A percentile compares a stretch with the other conserved stretches of the same genome.
Evolutionary conservation across 2,113 vertebrate species (phyloP).

Genomic region (Ochotona curzoniae): DNA sequence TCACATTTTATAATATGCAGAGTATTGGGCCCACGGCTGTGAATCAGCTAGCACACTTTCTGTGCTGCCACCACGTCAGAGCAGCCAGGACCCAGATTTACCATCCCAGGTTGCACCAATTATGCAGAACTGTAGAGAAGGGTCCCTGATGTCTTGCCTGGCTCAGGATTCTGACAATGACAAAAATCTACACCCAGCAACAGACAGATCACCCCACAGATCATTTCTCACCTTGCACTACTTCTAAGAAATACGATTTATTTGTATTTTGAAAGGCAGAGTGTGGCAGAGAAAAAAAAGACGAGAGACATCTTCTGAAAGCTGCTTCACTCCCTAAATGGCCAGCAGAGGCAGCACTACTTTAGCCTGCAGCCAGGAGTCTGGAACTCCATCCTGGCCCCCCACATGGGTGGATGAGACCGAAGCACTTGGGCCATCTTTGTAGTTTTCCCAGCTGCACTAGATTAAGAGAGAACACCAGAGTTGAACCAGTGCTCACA

Average conservation of each 20-base stretch:
- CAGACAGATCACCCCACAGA: neutral
- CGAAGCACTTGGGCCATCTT: no score
- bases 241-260: neutral
- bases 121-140: neutral
- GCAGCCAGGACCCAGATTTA: neutral
- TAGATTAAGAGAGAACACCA: no score
- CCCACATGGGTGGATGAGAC: no score
- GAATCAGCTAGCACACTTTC: neutral
- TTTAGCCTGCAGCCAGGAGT: no score
- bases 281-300: no score
- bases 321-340: no score
- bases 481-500: no score
- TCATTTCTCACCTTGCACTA: neutral
- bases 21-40: neutral
- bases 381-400: no score
- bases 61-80: fast-evolving
- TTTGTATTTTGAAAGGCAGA: no score
- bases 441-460: no score
- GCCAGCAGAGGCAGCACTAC: no score
- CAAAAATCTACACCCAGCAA: neutral
- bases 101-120: neutral
- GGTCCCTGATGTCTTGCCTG: neutral
- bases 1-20: neutral
- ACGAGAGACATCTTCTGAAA: no score
- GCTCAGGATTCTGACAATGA: neutral